Evolutionary conservation across 2,888 invertebrate species (phyloP).

Genomic region (Aspidiotus rigidus): DNA sequence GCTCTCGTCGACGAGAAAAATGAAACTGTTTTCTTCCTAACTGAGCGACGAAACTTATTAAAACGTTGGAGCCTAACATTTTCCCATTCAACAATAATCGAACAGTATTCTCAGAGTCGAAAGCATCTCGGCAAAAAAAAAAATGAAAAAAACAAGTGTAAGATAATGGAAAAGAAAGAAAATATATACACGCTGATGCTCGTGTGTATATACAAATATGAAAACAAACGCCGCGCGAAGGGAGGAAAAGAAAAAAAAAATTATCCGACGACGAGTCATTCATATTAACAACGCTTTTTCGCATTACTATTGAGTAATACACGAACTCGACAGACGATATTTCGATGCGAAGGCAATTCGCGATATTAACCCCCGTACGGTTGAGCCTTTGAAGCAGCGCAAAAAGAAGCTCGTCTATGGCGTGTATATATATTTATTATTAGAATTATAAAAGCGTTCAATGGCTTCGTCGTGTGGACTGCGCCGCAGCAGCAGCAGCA

Average conservation of each 20-base stretch:
- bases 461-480: slow-evolving; percentile 13
- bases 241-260: not conserved
- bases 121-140: not conserved
- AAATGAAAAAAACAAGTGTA: not conserved
- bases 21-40: not conserved
- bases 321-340: not conserved
- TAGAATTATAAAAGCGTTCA: slow-evolving; percentile 5
- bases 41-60: not conserved
- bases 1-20: slow-evolving; percentile 1
- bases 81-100: not conserved
- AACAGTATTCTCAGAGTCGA: not conserved
- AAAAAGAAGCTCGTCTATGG: not conserved
- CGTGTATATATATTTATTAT: slow-evolving; percentile 6
- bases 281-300: not conserved
- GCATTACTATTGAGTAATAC: too few species aligned
- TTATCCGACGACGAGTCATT: not conserved
- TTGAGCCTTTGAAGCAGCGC: not conserved
- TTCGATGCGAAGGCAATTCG: slow-evolving; percentile 24
- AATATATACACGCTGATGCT: not conserved
- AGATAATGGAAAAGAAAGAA: not conserved
- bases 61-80: slow-evolving; percentile 2
- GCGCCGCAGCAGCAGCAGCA: not conserved
- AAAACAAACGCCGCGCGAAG: not conserved
- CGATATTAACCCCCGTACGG: slow-evolving; percentile 17
- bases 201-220: too few species aligned